Conservation (phyloP, 2,797 vertebrate genomes). For the Rhincodon typus region DNA sequence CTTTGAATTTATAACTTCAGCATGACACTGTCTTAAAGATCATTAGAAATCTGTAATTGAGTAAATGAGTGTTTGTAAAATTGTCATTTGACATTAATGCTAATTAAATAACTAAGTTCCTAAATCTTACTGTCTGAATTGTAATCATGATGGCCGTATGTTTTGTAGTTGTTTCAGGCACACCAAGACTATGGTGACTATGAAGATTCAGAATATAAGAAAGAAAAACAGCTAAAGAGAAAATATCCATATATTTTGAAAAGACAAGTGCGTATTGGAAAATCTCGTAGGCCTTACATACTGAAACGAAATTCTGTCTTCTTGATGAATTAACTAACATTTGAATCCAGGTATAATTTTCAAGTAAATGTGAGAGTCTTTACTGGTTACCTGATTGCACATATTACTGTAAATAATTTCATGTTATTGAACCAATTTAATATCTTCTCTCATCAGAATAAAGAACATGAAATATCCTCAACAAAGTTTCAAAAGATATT, state of each 20-base stretch:
- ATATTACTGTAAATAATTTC: not conserved
- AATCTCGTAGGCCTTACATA: constrained; percentile 89
- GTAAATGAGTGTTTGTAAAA: not conserved
- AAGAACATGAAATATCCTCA: not conserved
- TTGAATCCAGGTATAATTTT: not conserved
- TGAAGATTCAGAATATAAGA: constrained; percentile 62
- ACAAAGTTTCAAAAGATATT: not conserved
- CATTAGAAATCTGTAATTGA: too few species aligned
- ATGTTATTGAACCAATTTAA: not conserved
- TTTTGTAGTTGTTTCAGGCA: constrained; percentile 57
- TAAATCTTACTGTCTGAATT: not conserved
- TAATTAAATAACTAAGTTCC: not conserved
- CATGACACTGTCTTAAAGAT: not conserved
- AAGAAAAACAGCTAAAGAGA: constrained; percentile 73
- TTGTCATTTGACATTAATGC: not conserved
- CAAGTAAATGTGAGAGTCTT: not conserved
- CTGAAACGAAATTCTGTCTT: constrained; percentile 79
- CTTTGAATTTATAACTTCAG: not conserved
- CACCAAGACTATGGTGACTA: constrained; percentile 65
- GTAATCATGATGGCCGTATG: not conserved
- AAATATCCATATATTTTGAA: constrained; percentile 95
- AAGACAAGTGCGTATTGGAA: constrained; percentile 75
- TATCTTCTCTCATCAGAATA: not conserved
- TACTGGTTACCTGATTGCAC: too few species aligned
- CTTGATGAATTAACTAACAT: not conserved